Conservation (phyloP, 2,113 vertebrate species). For the Clarias macrocephalus region DNA sequence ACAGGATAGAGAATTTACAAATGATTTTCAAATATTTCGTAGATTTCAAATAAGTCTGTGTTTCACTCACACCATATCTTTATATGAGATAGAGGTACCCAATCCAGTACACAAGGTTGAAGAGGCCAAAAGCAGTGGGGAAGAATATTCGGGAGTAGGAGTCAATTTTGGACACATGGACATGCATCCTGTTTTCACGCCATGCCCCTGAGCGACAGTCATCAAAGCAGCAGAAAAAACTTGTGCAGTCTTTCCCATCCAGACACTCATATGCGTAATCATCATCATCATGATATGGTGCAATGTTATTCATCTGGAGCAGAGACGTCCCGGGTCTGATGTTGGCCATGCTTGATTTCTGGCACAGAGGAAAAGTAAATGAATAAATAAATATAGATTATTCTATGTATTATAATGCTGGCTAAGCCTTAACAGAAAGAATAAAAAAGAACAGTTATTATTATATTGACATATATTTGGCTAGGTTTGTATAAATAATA, state of each 20-base stretch:
- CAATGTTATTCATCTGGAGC: conserved; percentile 87
- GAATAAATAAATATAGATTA: neutral
- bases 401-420: neutral
- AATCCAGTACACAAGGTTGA: conserved; percentile 96
- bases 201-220: conserved; percentile 92
- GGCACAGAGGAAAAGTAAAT: conserved; percentile 40
- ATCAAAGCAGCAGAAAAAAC: conserved; percentile 96
- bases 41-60: conserved; percentile 36
- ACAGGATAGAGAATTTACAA: conserved; percentile 42
- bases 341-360: conserved; percentile 77
- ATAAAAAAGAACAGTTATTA: neutral
- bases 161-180: conserved; percentile 94
- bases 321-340: conserved; percentile 85
- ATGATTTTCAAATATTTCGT: conserved; percentile 28
- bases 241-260: conserved; percentile 92
- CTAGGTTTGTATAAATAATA: neutral
- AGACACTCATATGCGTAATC: conserved; percentile 88
- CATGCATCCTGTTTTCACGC: conserved; percentile 92
- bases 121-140: conserved; percentile 92
- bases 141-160: conserved; percentile 95
- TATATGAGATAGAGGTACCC: conserved; percentile 89
- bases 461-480: neutral
- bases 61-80: conserved; percentile 46
- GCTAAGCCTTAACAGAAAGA: neutral
- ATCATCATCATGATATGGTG: conserved; percentile 79